phyloP scores from a whole-genome alignment of 2,888 invertebrate species.

The Sminthurinus aureus region DNA sequence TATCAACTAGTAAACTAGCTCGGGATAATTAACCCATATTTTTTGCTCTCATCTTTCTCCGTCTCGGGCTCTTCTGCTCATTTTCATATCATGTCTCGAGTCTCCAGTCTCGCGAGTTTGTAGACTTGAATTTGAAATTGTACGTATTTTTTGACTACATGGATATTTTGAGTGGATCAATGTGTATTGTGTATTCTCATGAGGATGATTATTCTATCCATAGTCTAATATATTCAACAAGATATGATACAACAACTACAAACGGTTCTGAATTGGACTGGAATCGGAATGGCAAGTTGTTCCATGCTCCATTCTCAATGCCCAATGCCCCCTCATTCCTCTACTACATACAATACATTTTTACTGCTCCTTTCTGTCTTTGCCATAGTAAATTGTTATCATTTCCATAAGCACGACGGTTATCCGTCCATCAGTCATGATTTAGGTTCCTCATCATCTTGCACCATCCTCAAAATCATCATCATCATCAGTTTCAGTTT shows the following conservation, averaged over 20 bases:
- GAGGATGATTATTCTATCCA: too few species aligned
- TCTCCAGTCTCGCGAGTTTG: neutral
- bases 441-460: constrained; percentile 50
- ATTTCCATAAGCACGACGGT: constrained; percentile 56
- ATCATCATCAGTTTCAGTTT: neutral
- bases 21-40: constrained; percentile 59
- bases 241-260: too few species aligned
- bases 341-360: neutral
- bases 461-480: neutral
- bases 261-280: too few species aligned
- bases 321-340: constrained; percentile 32
- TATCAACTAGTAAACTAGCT: constrained; percentile 46
- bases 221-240: too few species aligned
- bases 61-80: constrained; percentile 32
- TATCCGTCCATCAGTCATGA: constrained; percentile 58
- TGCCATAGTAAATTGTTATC: constrained; percentile 52
- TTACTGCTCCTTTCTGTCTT: constrained; percentile 47
- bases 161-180: neutral
- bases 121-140: neutral
- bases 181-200: too few species aligned
- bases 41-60: constrained; percentile 41
- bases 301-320: constrained; percentile 30
- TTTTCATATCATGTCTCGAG: constrained; percentile 4
- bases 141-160: constrained; percentile 23
- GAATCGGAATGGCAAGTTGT: neutral